Evolutionary conservation across 2,113 vertebrate species (phyloP).

Genomic region (Myotis lucifugus): DNA sequence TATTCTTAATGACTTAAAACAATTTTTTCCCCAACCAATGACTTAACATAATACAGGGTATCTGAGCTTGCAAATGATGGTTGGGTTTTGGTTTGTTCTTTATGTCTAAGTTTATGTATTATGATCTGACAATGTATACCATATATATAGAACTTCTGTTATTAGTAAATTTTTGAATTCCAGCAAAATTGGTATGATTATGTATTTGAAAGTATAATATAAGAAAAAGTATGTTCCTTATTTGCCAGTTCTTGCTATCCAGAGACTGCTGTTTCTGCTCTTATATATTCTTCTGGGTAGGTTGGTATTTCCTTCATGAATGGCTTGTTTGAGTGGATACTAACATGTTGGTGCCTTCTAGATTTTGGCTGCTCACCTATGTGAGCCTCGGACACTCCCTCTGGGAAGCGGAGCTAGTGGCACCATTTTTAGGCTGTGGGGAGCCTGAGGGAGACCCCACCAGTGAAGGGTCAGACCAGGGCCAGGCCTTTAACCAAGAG

Average conservation of each 20-base stretch:
- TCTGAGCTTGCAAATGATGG: background rate
- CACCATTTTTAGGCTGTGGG: background rate
- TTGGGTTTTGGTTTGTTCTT: background rate
- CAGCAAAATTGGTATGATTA: background rate
- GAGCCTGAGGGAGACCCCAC: fast-evolving
- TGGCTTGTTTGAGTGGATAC: background rate
- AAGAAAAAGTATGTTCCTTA: background rate
- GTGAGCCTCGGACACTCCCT: background rate
- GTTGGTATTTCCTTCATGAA: background rate
- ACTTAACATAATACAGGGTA: background rate
- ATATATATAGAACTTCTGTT: background rate
- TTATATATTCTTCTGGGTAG: background rate
- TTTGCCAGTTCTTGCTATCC: background rate
- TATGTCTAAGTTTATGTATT: background rate
- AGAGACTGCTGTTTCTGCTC: background rate
- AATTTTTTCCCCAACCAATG: background rate
- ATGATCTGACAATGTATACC: background rate
- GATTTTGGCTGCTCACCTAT: background rate
- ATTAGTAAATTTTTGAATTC: background rate
- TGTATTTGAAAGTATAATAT: background rate
- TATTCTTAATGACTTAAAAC: background rate
- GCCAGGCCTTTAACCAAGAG: background rate
- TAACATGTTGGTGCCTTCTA: background rate
- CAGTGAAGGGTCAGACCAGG: background rate
- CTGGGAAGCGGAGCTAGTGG: background rate